phyloP scores from a whole-genome alignment of 1,140 invertebrate genomes.

The Hormaphis cornu region DNA sequence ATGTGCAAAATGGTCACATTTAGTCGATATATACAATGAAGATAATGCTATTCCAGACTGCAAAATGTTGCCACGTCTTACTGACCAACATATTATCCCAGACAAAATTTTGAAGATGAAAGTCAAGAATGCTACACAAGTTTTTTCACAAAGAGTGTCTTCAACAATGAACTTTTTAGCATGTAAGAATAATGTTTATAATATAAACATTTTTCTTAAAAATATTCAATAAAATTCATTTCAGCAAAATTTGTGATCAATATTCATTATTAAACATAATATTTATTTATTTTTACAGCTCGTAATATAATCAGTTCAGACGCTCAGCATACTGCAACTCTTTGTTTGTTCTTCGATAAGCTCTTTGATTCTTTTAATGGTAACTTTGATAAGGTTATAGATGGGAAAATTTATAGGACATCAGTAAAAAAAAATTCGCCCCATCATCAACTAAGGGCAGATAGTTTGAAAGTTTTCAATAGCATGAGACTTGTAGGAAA shows the following conservation, averaged over 20 bases:
- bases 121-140: not conserved
- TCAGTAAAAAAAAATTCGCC: not conserved
- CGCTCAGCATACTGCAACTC: not conserved
- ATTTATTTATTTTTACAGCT: not conserved
- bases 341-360: not conserved
- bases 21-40: not conserved
- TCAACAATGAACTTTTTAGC: constrained; percentile 7
- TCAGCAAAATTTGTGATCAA: not conserved
- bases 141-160: not conserved
- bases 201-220: not conserved
- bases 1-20: not conserved
- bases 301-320: not conserved
- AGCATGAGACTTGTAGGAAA: not conserved
- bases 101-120: constrained; percentile 13
- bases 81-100: not conserved
- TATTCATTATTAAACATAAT: not conserved
- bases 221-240: not conserved
- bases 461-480: not conserved
- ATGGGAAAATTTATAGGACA: constrained; percentile 6
- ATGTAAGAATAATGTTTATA: not conserved
- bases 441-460: not conserved
- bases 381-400: not conserved
- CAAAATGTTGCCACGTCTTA: constrained; percentile 6
- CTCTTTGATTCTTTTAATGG: not conserved
- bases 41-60: constrained; percentile 5